Base-by-base conservation (phyloP, 2,888 invertebrate species). In the Papilio elwesi region DNA sequence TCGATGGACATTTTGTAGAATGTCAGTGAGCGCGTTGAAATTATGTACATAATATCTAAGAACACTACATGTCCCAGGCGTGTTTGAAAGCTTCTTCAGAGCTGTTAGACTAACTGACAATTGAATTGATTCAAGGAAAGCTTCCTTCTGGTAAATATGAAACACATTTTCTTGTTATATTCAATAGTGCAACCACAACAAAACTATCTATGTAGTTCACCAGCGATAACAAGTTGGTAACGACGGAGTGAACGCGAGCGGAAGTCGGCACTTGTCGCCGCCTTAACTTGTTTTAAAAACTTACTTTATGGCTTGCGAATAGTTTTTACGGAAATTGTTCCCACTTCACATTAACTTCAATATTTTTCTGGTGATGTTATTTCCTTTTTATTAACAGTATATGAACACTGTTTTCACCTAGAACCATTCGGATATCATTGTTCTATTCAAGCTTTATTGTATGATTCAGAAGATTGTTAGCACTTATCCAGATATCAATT, bases 251-350 rank as follows among this genome's bases (percentile, higher is more conserved):
- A 59, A 43, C 43, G 43, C 59, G 43, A n/a, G n/a, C 59, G 43
- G 59, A 59, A 59, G 43, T 59, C 59, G 59, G n/a, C 59, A 43
- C 43, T 59, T 59, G 59, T 59, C 57, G 38, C 38, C n/a, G 38
- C n/a, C 43, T 59, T 38, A 59, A 59, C 59, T 59, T 59, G 15
- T 59, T n/a, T 13, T 12, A 57, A 5, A 36, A 59, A 59, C 59
- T 59, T 43, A 26, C 55, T 26, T 36, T 26, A 12, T 10, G 7
- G 43, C 43, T 59, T 59, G n/a, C 59, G 43, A 43, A 38, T 59
- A 57, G 26, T 57, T 57, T 57, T 13, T 57, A 59, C n/a, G 59
- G 43, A 59, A 43, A 43, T 43, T 26, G 59, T 59, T 15, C n/a
- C 13, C 36, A 38, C 13, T 57, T 36, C 6, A 57, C 13, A 57